phyloP scores from a whole-genome alignment of 2,113 vertebrate genomes.

The Tupaia tana region DNA sequence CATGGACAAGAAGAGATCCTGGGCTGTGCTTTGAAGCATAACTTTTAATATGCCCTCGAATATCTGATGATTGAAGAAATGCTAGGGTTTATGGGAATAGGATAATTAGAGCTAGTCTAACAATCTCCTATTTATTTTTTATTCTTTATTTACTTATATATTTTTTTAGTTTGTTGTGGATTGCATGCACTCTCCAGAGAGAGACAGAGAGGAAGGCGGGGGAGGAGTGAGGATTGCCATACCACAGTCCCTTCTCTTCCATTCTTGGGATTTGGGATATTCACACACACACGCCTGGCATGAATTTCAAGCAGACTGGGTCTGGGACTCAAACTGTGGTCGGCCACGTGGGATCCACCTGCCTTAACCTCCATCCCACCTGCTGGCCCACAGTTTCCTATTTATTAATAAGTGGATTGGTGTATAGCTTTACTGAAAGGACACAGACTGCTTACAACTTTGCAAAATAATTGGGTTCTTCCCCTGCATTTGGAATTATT shows the following conservation, averaged over 20 bases:
- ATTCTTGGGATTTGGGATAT: too few species aligned
- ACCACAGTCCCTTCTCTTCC: too few species aligned
- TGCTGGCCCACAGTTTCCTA: background rate
- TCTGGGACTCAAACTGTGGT: too few species aligned
- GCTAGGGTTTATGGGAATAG: background rate
- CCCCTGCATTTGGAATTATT: slow-evolving; percentile 6
- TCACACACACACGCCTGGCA: too few species aligned
- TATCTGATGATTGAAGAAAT: slow-evolving; percentile 23
- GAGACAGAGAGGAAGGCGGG: too few species aligned
- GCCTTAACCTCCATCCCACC: too few species aligned
- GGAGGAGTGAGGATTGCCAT: too few species aligned
- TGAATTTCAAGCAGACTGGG: too few species aligned
- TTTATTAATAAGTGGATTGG: background rate
- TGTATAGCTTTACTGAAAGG: slow-evolving; percentile 21
- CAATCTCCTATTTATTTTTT: background rate
- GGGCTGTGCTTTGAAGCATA: background rate
- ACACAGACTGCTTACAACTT: background rate
- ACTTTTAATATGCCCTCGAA: background rate
- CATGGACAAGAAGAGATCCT: background rate
- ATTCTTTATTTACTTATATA: too few species aligned
- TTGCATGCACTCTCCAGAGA: too few species aligned
- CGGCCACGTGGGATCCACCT: too few species aligned
- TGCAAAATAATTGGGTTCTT: slow-evolving; percentile 24
- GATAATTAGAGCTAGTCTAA: background rate
- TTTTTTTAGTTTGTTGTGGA: too few species aligned